These are phyloP conservation scores for Apoderus coryli DNA, from an alignment of 2,888 invertebrate genomes.

Conservation along the genomic window DNA sequence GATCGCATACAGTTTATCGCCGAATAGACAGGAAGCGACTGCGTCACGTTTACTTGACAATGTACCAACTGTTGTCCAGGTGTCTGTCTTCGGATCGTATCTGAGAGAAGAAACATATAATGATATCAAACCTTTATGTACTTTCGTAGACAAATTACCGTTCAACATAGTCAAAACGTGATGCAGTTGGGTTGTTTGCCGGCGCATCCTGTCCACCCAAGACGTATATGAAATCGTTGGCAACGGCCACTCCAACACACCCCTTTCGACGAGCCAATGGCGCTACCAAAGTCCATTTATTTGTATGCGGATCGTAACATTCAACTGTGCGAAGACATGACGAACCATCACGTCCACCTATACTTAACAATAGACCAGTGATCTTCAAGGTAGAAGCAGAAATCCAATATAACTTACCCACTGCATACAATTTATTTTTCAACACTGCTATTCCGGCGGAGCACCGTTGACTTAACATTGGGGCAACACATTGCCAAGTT, in stretches of 20 bases:
- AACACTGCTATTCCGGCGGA: constrained; percentile 86
- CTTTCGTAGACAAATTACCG: no score
- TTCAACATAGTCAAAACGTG: constrained; percentile 79
- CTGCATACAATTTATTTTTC: constrained; percentile 72
- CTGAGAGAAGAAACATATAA: no score
- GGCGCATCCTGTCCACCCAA: constrained; percentile 91
- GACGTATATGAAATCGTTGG: constrained; percentile 80
- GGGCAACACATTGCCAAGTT: constrained; percentile 80
- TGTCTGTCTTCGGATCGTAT: constrained; percentile 42
- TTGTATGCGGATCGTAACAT: constrained; percentile 58
- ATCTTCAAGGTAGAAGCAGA: no score
- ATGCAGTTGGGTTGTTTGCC: constrained; percentile 68
- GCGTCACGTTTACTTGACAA: constrained; percentile 77
- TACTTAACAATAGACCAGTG: no score
- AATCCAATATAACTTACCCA: no score
- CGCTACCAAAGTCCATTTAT: constrained; percentile 72
- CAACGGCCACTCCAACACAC: constrained; percentile 73
- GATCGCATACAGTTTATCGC: constrained; percentile 65
- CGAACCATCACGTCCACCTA: constrained; percentile 86
- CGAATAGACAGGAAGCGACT: constrained; percentile 75
- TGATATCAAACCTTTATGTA: no score
- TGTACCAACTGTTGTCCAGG: constrained; percentile 75
- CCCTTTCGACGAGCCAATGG: constrained; percentile 55
- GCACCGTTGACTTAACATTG: constrained; percentile 78
- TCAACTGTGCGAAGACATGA: constrained; percentile 84